A percentile compares a stretch with the other conserved stretches of the same genome.
phyloP scores from a whole-genome alignment of 2,113 vertebrate genomes.

The Sprattus sprattus region DNA sequence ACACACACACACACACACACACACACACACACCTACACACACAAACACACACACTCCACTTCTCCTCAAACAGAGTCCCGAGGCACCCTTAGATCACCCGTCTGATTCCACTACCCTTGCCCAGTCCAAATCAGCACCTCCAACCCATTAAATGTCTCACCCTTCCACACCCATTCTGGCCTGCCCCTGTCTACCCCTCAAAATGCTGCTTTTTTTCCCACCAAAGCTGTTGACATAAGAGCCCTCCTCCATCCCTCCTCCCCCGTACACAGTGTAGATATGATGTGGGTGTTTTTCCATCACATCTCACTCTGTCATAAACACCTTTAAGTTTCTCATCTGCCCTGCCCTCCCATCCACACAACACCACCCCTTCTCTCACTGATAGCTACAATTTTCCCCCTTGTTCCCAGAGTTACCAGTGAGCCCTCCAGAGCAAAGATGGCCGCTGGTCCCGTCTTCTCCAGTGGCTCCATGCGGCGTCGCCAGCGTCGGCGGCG shows the following conservation, averaged over 20 bases:
- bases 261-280: background rate
- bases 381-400: no score
- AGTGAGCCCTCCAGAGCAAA: constrained; percentile 93
- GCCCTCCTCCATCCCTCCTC: background rate
- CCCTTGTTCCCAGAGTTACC: constrained; percentile 66
- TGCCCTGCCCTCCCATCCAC: background rate
- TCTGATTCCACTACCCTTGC: constrained; percentile 37
- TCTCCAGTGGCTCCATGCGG: constrained; percentile 93
- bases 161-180: constrained; percentile 36
- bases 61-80: constrained; percentile 44
- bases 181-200: constrained; percentile 22
- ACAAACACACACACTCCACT: constrained; percentile 40
- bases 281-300: background rate
- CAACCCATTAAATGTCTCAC: constrained; percentile 32
- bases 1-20: constrained; percentile 40
- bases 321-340: background rate
- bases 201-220: background rate
- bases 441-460: constrained; percentile 85
- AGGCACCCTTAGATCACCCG: constrained; percentile 43
- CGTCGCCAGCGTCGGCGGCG: constrained; percentile 89
- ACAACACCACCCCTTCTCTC: no score
- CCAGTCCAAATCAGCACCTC: constrained; percentile 45
- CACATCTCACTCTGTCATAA: background rate
- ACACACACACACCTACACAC: constrained; percentile 19
- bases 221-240: background rate